Evolutionary conservation across 1,140 invertebrate genomes (phyloP).

Genomic region (Drosophila mauritiana): DNA sequence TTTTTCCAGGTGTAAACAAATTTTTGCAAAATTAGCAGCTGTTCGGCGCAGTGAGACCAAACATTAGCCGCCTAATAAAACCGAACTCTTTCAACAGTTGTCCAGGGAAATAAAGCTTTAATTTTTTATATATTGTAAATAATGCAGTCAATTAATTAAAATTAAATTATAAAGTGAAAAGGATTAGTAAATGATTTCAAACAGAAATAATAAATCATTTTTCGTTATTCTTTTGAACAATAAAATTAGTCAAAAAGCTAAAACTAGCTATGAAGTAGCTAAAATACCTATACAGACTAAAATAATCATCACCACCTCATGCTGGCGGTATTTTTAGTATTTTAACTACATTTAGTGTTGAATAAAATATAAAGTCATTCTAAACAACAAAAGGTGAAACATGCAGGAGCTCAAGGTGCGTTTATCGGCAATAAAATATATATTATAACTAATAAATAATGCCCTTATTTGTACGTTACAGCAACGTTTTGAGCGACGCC

Average conservation of each 20-base stretch:
- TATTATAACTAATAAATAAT: not conserved
- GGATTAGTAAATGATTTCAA: too few species aligned
- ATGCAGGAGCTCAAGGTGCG: conserved; percentile 68
- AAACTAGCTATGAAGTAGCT: not conserved
- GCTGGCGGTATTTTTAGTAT: not conserved
- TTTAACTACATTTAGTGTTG: not conserved
- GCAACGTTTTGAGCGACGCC: conserved; percentile 48
- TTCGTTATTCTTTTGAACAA: too few species aligned
- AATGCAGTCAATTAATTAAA: too few species aligned
- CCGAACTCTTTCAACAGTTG: conserved; percentile 2
- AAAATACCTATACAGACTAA: not conserved
- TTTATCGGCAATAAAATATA: not conserved
- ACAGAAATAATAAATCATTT: too few species aligned
- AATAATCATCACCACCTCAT: not conserved
- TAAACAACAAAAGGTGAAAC: conserved; percentile 9
- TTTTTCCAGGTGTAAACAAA: conserved; percentile 48
- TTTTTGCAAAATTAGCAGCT: conserved; percentile 36
- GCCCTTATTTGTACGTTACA: conserved; percentile 1
- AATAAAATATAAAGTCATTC: conserved; percentile 1
- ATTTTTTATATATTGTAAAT: too few species aligned
- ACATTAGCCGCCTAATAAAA: not conserved
- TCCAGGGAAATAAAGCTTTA: not conserved
- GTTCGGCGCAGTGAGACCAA: conserved; percentile 16
- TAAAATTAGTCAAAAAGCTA: not conserved
- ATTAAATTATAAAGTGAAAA: too few species aligned